Percentiles rank a stretch among this genome's conserved stretches.
Conservation (phyloP, 2,113 vertebrate genomes). For the Ptilorrhoa leucosticta region DNA sequence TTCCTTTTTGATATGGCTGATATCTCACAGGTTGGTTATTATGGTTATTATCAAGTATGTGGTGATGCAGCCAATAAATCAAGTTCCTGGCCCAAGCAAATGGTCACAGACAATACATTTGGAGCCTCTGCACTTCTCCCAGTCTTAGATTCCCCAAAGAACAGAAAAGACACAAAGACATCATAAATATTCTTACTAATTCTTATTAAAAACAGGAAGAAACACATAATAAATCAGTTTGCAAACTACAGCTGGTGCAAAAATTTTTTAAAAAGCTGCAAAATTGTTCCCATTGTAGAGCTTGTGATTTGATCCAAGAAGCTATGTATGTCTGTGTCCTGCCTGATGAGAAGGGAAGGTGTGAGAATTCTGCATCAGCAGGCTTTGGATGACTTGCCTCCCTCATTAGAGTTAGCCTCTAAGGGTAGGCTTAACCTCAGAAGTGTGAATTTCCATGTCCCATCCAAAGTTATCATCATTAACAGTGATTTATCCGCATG, state of each 20-base stretch:
- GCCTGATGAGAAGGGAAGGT: background rate
- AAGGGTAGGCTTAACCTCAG: background rate
- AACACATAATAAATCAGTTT: slow-evolving; percentile 58
- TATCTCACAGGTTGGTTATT: slow-evolving; percentile 42
- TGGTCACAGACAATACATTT: background rate
- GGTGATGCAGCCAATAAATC: slow-evolving; percentile 46
- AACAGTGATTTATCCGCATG: background rate
- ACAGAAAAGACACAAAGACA: slow-evolving; percentile 46
- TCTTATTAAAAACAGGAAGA: slow-evolving; percentile 51
- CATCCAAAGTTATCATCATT: slow-evolving; percentile 3
- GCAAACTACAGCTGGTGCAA: slow-evolving; percentile 41
- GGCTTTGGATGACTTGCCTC: background rate
- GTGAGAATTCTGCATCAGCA: background rate
- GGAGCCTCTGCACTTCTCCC: background rate
- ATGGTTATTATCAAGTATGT: slow-evolving; percentile 59
- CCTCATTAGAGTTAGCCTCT: background rate
- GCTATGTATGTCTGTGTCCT: background rate
- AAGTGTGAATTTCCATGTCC: slow-evolving; percentile 1
- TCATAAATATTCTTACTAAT: slow-evolving; percentile 50
- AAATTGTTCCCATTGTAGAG: slow-evolving; percentile 1
- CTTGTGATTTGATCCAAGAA: background rate
- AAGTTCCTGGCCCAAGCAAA: slow-evolving; percentile 37
- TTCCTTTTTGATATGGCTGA: slow-evolving; percentile 28
- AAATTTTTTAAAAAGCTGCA: background rate
- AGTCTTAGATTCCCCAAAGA: background rate